phyloP scores from a whole-genome alignment of 2,113 vertebrate species.

The Perca flavescens region DNA sequence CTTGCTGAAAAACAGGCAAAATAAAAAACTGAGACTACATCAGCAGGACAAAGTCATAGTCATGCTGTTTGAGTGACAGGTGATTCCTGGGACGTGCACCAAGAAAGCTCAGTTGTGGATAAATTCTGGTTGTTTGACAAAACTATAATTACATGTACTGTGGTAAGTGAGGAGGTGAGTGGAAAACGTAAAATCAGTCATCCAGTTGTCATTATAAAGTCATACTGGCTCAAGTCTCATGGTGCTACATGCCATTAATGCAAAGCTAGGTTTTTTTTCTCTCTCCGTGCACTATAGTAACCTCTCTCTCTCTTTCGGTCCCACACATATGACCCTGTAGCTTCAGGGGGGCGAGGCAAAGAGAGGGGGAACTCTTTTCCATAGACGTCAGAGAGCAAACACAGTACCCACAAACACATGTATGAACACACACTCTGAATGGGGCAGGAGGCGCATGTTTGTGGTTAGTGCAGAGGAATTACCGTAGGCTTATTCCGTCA shows the following conservation, averaged over 20 bases:
- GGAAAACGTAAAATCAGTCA: constrained; percentile 10
- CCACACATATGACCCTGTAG: constrained; percentile 29
- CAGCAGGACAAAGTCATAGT: background rate
- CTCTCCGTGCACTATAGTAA: constrained; percentile 37
- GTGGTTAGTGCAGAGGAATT: constrained; percentile 71
- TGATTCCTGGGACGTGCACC: constrained; percentile 8
- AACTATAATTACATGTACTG: background rate
- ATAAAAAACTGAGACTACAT: background rate
- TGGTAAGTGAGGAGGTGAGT: background rate
- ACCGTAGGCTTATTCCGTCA: constrained; percentile 66
- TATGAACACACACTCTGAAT: constrained; percentile 25
- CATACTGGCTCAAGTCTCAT: background rate
- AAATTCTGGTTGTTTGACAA: background rate
- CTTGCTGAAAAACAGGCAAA: too few relatives aligned
- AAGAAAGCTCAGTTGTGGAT: background rate
- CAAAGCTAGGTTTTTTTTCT: background rate
- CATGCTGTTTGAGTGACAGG: constrained; percentile 24
- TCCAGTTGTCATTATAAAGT: constrained; percentile 10
- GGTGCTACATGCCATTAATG: background rate
- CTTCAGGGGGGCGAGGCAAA: background rate
- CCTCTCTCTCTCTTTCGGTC: constrained; percentile 14
- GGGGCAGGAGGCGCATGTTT: constrained; percentile 49
- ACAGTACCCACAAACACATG: constrained; percentile 37
- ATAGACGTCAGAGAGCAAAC: constrained; percentile 61
- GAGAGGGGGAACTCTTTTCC: constrained; percentile 62